Percentiles rank a stretch among this genome's conserved stretches.
These are phyloP conservation scores for Liopterus haemorrhoidalis DNA, from an alignment of 2,888 invertebrate genomes.

Conservation along the genomic window DNA sequence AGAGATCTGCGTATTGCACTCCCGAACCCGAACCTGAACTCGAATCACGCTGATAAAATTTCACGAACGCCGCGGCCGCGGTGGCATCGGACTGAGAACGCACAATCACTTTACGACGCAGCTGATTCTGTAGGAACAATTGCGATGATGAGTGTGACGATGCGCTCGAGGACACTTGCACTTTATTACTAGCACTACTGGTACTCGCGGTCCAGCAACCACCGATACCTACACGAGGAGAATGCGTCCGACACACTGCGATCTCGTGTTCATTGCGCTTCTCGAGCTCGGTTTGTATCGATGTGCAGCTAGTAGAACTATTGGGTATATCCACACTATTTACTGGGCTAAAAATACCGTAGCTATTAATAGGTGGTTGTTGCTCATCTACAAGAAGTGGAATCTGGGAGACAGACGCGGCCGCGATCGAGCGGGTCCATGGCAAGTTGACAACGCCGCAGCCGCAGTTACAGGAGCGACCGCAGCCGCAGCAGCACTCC, in stretches of 20 bases:
- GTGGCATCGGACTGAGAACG: constrained; percentile 41
- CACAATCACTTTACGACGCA: constrained; percentile 43
- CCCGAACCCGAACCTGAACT: too few relatives aligned
- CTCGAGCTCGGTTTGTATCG: constrained; percentile 12
- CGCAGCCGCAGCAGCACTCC: constrained; percentile 32
- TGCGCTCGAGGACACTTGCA: constrained; percentile 5
- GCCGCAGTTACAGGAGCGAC: too few relatives aligned
- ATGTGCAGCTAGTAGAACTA: constrained; percentile 18
- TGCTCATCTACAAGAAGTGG: constrained; percentile 40
- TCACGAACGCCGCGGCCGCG: constrained; percentile 3
- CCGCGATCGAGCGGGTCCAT: constrained; percentile 20
- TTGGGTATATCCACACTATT: constrained; percentile 36
- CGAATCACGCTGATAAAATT: too few relatives aligned
- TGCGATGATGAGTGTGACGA: constrained; percentile 7
- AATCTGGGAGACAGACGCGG: constrained; percentile 42
- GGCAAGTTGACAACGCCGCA: constrained; percentile 21
- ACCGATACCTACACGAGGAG: constrained; percentile 15
- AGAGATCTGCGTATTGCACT: too few relatives aligned
- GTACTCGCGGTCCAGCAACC: constrained; percentile 14
- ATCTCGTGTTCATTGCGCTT: constrained; percentile 38
- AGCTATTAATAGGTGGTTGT: constrained; percentile 44
- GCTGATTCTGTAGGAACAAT: constrained; percentile 34
- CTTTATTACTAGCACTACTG: not conserved
- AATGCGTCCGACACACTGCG: constrained; percentile 14
- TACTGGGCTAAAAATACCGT: constrained; percentile 48